Evolutionary conservation across 1,140 invertebrate genomes (phyloP).

Genomic region (Lepidurus packardi): DNA sequence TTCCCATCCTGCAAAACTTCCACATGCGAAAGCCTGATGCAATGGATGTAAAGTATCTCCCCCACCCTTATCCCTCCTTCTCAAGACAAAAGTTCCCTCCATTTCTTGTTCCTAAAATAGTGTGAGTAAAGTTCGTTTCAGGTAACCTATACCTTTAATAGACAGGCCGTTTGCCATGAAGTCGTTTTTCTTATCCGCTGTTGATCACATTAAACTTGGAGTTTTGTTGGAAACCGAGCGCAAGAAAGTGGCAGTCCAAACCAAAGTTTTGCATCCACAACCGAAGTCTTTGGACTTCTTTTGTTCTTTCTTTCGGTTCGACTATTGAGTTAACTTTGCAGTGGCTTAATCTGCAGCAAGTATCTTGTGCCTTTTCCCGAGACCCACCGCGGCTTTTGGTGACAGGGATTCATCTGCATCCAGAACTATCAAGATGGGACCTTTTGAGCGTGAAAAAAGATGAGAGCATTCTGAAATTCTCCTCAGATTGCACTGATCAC

Average conservation of each 20-base stretch:
- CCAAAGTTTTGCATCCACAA: too few species aligned
- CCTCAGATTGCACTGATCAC: not conserved
- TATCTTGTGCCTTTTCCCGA: not conserved
- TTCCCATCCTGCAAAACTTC: constrained; percentile 3
- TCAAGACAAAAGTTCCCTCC: too few species aligned
- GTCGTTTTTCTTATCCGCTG: too few species aligned
- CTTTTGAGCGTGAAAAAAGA: not conserved
- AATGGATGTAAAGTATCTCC: not conserved
- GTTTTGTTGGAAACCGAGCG: too few species aligned
- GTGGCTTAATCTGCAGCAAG: not conserved
- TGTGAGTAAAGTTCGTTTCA: too few species aligned
- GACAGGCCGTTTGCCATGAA: too few species aligned
- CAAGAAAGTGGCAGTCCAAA: too few species aligned
- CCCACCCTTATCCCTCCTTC: too few species aligned
- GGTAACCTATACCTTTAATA: too few species aligned
- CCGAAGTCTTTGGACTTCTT: too few species aligned
- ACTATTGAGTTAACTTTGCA: not conserved
- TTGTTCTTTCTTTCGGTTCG: not conserved
- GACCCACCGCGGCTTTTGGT: constrained; percentile 20
- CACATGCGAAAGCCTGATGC: not conserved
- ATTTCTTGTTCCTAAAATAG: too few species aligned
- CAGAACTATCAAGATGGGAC: not conserved
- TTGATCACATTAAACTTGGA: too few species aligned
- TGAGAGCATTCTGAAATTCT: not conserved
- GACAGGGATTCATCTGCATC: constrained; percentile 3